Percentiles rank a stretch among this genome's conserved stretches.
Evolutionary conservation across 1,140 invertebrate genomes (phyloP).

Genomic region (Parasteatoda tepidariorum): DNA sequence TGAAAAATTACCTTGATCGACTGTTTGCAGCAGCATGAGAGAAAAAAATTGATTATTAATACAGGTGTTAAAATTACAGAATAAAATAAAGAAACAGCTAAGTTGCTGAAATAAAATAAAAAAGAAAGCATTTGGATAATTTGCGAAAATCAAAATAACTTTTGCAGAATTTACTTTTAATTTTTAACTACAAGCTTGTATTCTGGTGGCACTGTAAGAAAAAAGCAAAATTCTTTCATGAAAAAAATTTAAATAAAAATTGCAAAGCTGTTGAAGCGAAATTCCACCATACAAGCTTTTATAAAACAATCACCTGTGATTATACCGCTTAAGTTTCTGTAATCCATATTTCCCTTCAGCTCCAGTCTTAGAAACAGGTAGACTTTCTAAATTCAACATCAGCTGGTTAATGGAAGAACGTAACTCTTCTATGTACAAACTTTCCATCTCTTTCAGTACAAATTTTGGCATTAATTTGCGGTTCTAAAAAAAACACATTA

Average conservation of each 20-base stretch:
- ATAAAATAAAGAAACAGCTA: constrained; percentile 39
- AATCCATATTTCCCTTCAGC: constrained; percentile 98
- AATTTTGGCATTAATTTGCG: constrained; percentile 98
- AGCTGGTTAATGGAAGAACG: constrained; percentile 97
- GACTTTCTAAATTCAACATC: constrained; percentile 98
- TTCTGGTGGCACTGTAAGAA: too few relatives aligned
- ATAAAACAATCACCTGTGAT: constrained; percentile 82
- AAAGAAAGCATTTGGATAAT: constrained; percentile 44
- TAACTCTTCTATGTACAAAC: constrained; percentile 97
- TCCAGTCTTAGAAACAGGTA: constrained; percentile 97
- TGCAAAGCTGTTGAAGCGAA: background rate
- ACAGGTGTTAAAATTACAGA: constrained; percentile 41
- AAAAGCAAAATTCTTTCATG: too few relatives aligned
- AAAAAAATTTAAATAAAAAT: background rate
- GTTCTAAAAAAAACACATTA: constrained; percentile 75
- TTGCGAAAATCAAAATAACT: background rate
- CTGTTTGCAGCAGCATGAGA: constrained; percentile 40
- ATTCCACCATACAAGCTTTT: background rate
- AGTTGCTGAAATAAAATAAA: constrained; percentile 54
- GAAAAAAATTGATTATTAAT: constrained; percentile 44
- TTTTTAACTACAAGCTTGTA: too few relatives aligned
- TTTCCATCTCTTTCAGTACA: constrained; percentile 99
- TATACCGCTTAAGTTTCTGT: constrained; percentile 94
- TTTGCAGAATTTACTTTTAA: background rate
- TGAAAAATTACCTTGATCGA: constrained; percentile 49